Evolutionary conservation across 2,888 invertebrate species (phyloP).

Genomic region (Loripinus fragilis): DNA sequence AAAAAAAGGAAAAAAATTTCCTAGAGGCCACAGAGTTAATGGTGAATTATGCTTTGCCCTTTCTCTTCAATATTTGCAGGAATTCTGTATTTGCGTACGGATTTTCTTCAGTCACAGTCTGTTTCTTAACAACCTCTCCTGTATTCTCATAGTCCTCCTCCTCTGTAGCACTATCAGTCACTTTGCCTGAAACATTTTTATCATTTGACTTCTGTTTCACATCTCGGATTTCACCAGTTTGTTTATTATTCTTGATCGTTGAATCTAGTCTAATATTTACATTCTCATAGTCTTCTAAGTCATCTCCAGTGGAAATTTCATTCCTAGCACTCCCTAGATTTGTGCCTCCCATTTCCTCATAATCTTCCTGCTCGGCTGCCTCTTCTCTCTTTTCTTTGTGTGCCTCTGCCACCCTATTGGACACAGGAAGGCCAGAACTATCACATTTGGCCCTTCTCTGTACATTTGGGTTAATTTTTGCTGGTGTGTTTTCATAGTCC

Average conservation of each 20-base stretch:
- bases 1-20: no score
- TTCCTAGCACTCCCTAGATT: not conserved
- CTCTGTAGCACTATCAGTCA: not conserved
- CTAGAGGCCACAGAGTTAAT: no score
- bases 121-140: not conserved
- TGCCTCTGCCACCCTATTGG: not conserved
- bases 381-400: not conserved
- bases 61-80: not conserved
- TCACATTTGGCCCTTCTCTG: no score
- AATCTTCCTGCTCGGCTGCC: not conserved
- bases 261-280: no score
- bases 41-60: not conserved
- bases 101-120: not conserved
- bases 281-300: slow-evolving; percentile 23
- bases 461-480: not conserved
- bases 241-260: not conserved
- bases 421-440: no score
- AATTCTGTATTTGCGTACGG: slow-evolving; percentile 28
- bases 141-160: slow-evolving; percentile 32
- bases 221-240: not conserved
- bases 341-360: not conserved
- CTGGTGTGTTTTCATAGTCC: slow-evolving; percentile 14
- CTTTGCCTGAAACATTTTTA: not conserved
- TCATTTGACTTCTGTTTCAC: not conserved
- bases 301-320: not conserved